A percentile compares a stretch with the other conserved stretches of the same genome.
Conservation (phyloP, 2,888 invertebrate species). For the Isoperla grammatica region DNA sequence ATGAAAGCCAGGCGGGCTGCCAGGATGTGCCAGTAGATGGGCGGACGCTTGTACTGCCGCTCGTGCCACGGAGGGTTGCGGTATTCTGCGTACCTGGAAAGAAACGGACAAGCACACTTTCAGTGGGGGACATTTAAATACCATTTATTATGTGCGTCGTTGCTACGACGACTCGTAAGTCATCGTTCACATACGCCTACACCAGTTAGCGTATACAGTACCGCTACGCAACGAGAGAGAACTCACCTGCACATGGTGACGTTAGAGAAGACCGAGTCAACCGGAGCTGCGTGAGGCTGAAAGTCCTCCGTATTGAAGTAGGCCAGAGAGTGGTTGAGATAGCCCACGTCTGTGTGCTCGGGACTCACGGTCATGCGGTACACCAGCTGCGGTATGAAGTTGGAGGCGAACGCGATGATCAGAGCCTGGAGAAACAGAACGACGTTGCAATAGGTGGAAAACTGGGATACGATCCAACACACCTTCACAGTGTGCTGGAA, state of each 20-base stretch:
- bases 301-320: conserved; percentile 61
- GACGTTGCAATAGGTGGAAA: background rate
- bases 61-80: conserved; percentile 51
- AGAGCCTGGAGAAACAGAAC: conserved; percentile 52
- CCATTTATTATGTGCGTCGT: no score
- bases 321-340: conserved; percentile 62
- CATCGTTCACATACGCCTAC: no score
- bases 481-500: no score
- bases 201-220: no score
- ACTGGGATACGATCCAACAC: no score
- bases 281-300: conserved; percentile 41
- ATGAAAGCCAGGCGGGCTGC: conserved; percentile 69
- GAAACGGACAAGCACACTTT: no score
- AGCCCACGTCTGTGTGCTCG: conserved; percentile 47
- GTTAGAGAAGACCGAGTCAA: conserved; percentile 38
- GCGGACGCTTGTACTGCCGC: conserved; percentile 54
- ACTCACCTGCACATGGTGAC: conserved; percentile 33
- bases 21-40: conserved; percentile 68
- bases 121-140: no score
- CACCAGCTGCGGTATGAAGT: conserved; percentile 72
- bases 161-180: no score
- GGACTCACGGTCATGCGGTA: conserved; percentile 53
- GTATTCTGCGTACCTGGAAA: conserved; percentile 61
- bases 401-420: conserved; percentile 79
- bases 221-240: no score